phyloP scores from a whole-genome alignment of 2,113 vertebrate genomes.

The Vombatus ursinus region DNA sequence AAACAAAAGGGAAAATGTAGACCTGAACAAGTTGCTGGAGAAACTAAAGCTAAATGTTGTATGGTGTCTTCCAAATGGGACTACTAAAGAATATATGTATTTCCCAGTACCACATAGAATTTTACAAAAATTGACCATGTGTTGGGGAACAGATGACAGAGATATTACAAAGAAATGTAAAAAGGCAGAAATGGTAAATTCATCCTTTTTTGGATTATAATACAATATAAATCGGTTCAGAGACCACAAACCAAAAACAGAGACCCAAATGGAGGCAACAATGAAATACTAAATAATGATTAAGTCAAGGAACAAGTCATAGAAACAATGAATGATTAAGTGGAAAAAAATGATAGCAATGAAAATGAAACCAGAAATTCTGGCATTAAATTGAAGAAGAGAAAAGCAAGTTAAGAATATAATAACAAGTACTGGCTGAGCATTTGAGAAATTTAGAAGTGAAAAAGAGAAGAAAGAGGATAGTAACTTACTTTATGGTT shows the following conservation, averaged over 20 bases:
- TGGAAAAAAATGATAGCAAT: not conserved
- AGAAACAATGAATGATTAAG: not conserved
- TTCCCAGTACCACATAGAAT: not conserved
- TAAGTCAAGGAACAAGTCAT: not conserved
- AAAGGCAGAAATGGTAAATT: not conserved
- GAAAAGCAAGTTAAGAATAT: not conserved
- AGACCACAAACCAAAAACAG: not conserved
- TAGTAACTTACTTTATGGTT: not conserved
- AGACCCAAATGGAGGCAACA: not conserved
- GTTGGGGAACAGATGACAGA: not conserved
- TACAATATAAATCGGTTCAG: not conserved
- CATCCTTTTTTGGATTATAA: not conserved
- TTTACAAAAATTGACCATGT: not conserved
- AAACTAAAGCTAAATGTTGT: not conserved
- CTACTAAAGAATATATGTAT: not conserved
- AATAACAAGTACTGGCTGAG: not conserved
- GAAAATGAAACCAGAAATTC: not conserved
- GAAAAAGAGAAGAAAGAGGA: not conserved
- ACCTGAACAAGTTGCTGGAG: not conserved
- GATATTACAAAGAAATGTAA: not conserved
- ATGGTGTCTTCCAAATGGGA: not conserved
- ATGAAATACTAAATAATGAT: not conserved
- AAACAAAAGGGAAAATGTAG: not conserved
- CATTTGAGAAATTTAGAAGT: not conserved
- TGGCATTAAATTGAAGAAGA: not conserved